These are phyloP conservation scores for Hycleus cichorii DNA, from an alignment of 1,140 invertebrate species.

Conservation along the genomic window DNA sequence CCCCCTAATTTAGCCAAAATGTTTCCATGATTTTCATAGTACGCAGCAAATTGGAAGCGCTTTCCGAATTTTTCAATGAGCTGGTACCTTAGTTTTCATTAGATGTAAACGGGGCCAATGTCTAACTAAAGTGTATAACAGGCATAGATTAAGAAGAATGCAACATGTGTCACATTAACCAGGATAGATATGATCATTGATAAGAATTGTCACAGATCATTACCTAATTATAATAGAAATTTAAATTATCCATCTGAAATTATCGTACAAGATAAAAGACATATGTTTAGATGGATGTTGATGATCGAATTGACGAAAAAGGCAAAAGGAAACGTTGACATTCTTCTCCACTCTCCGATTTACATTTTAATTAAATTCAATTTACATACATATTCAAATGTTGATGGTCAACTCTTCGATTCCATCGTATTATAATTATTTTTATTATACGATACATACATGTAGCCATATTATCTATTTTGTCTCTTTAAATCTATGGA, in stretches of 20 bases:
- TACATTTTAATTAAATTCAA: slow-evolving; percentile 12
- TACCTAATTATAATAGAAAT: slow-evolving; percentile 17
- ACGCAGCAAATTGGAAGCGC: no score
- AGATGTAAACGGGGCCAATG: no score
- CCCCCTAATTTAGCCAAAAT: no score
- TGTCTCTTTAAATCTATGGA: no score
- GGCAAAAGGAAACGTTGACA: slow-evolving; percentile 1
- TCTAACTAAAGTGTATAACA: no score
- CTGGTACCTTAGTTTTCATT: no score
- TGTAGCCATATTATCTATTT: no score
- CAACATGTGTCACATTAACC: slow-evolving; percentile 12
- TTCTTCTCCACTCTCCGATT: slow-evolving; percentile 1
- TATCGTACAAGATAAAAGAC: slow-evolving; percentile 5
- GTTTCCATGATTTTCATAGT: no score
- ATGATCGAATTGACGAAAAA: slow-evolving; percentile 1
- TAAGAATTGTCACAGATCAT: slow-evolving; percentile 13
- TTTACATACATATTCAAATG: slow-evolving; percentile 12
- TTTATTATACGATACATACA: no score
- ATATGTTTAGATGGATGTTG: slow-evolving; percentile 7
- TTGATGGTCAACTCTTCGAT: background rate
- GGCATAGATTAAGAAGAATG: background rate
- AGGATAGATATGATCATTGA: slow-evolving; percentile 5
- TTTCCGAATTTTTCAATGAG: no score
- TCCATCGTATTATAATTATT: no score
- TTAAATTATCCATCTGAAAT: slow-evolving; percentile 3